Base-by-base conservation (phyloP, 2,888 invertebrate species). In the Lasioglossum calceatum region DNA sequence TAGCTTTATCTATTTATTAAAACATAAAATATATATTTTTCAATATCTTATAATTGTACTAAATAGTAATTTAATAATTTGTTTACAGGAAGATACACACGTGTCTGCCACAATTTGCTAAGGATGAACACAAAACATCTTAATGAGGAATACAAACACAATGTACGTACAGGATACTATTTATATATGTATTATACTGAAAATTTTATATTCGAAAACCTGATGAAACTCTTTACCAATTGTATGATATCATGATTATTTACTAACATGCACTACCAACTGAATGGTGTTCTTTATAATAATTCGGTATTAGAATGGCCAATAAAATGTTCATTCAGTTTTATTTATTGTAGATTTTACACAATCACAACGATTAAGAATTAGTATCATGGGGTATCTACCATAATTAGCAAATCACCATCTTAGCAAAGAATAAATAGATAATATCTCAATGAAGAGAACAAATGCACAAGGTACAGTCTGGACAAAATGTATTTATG, bases 181-280 rank as follows among this genome's bases (percentile, higher is more conserved):
- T 27, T 27, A 27, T 27, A 27, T 73, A 19, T 73, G 8, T 10
- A 47, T 32, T 64, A 32, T 64, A 44, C 14, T 50, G 4, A 23
- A 19, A 61, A 71, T 39, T 58, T 14, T 44, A 64, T 23, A 71
- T 44, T 36, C 27, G 12, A n/a, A 19, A 80, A 16, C 50, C 67
- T 83, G 86, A 87, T 87, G 87, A 87, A 19, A 81, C 27, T 12
- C 4, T 77, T 27, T 27, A 85, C 76, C 82, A 27, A 10, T 54
- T 61, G 8, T 70, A 84, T 89, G 90, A 91, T 74, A 36, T 67
- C 8, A 19, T 90, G 90, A 90, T 90, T 90, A 79, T 70, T 77
- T 54, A 23, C 42, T 64, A 39, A 87, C 90, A 90, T 90, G 90
- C 91, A 90, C 90, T 89, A 87, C 90, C 90, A 90, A 81, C 89